These are phyloP conservation scores for Callopanchax toddi DNA, from an alignment of 2,113 vertebrate genomes.

Conservation along the genomic window DNA sequence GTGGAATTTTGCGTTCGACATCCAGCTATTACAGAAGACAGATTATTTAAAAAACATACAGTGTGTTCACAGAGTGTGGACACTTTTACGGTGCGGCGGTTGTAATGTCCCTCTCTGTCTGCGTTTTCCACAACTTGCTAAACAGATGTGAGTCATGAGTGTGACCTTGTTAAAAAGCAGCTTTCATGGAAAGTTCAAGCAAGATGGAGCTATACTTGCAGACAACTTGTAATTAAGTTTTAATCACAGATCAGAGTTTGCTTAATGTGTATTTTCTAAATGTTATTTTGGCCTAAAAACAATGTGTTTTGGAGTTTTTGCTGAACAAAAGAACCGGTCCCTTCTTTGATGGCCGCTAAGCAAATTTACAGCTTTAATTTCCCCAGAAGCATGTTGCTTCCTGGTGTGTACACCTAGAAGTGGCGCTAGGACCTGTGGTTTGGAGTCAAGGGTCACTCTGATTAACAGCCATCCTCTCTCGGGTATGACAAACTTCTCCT, in stretches of 20 bases:
- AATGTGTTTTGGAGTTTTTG: no score
- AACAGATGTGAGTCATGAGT: constrained; percentile 12
- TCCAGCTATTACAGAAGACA: constrained; percentile 40
- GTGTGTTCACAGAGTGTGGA: constrained; percentile 14
- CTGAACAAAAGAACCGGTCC: constrained; percentile 3
- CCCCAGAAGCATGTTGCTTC: constrained; percentile 61
- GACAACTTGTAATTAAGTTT: not conserved
- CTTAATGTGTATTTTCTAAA: not conserved
- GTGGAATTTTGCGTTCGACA: constrained; percentile 51
- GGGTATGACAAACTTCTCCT: constrained; percentile 74
- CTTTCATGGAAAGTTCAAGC: not conserved
- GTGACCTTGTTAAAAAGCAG: not conserved
- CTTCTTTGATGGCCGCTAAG: constrained; percentile 33
- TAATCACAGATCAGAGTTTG: not conserved
- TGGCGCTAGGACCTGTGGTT: constrained; percentile 22
- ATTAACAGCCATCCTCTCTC: constrained; percentile 82
- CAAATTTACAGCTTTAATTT: constrained; percentile 76
- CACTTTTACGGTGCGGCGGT: constrained; percentile 4
- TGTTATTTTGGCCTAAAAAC: no score
- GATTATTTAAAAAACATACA: constrained; percentile 31
- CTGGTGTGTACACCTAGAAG: constrained; percentile 66
- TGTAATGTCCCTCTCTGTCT: constrained; percentile 1
- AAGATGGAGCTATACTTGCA: not conserved
- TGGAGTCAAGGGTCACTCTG: constrained; percentile 79
- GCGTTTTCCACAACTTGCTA: constrained; percentile 15